Conservation (phyloP, 2,113 vertebrate species). For the Struthio camelus region DNA sequence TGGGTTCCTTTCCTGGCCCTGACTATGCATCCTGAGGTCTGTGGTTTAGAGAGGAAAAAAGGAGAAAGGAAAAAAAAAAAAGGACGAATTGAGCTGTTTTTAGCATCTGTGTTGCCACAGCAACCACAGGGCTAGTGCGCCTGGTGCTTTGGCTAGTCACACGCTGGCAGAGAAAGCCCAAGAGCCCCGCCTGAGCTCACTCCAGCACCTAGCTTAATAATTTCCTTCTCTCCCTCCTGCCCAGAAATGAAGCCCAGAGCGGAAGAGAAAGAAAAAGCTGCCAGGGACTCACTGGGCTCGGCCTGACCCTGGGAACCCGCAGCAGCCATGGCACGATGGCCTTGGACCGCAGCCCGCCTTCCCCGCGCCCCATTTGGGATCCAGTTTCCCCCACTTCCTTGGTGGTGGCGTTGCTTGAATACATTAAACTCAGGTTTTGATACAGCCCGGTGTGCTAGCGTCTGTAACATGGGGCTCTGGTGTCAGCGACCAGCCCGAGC, state of each 20-base stretch:
- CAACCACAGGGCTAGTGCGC: background rate
- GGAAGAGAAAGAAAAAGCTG: background rate
- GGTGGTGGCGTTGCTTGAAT: fast-evolving
- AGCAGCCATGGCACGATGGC: no score
- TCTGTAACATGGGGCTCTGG: fast-evolving
- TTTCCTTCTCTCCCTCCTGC: background rate
- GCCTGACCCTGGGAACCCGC: background rate
- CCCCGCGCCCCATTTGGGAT: no score
- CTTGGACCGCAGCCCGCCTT: no score
- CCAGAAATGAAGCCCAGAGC: conserved; percentile 22
- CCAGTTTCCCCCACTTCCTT: background rate
- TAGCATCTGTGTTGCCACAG: background rate
- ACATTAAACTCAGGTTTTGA: background rate
- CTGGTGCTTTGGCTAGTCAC: background rate
- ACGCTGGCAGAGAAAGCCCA: background rate
- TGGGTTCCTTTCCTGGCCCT: background rate
- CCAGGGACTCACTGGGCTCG: background rate
- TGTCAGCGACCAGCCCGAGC: fast-evolving
- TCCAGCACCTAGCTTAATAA: background rate
- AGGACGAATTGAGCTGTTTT: background rate
- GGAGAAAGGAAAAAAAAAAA: background rate
- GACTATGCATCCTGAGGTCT: background rate
- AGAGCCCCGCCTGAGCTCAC: background rate
- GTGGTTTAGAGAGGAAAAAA: background rate
- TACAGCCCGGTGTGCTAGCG: background rate